phyloP scores from a whole-genome alignment of 2,797 vertebrate species.

The Microhierax caerulescens region DNA sequence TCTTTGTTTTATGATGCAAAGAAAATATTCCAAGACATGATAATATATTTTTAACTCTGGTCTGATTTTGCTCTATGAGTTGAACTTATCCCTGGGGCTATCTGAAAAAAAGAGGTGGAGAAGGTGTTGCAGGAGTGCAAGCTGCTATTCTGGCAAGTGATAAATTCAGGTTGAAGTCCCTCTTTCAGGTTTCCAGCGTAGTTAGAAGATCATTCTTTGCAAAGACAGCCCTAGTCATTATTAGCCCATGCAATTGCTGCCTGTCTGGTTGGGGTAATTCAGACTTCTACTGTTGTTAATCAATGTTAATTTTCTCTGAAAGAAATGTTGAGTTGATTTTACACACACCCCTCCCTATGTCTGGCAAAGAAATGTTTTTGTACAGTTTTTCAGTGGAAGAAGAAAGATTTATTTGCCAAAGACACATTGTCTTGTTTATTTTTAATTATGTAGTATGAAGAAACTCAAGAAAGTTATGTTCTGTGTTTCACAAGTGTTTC shows the following conservation, averaged over 20 bases:
- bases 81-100: background rate
- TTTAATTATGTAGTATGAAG: background rate
- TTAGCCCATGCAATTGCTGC: background rate
- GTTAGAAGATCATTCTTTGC: background rate
- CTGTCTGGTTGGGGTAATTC: background rate
- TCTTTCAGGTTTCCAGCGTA: background rate
- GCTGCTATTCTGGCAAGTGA: background rate
- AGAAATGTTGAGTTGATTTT: background rate
- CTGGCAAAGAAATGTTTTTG: background rate
- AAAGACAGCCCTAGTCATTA: background rate
- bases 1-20: background rate
- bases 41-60: background rate
- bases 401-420: background rate
- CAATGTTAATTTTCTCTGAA: background rate
- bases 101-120: background rate
- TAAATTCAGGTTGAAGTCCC: constrained; percentile 23
- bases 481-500: background rate
- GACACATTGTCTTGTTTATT: background rate
- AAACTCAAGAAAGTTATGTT: background rate
- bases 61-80: background rate
- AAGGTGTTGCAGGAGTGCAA: background rate
- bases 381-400: background rate
- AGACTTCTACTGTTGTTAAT: background rate
- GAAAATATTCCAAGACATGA: background rate
- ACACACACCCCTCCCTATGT: background rate